A percentile compares a stretch with the other conserved stretches of the same genome.
Evolutionary conservation across 1,140 invertebrate genomes (phyloP).

Genomic region (Philopotamus ludificatus): DNA sequence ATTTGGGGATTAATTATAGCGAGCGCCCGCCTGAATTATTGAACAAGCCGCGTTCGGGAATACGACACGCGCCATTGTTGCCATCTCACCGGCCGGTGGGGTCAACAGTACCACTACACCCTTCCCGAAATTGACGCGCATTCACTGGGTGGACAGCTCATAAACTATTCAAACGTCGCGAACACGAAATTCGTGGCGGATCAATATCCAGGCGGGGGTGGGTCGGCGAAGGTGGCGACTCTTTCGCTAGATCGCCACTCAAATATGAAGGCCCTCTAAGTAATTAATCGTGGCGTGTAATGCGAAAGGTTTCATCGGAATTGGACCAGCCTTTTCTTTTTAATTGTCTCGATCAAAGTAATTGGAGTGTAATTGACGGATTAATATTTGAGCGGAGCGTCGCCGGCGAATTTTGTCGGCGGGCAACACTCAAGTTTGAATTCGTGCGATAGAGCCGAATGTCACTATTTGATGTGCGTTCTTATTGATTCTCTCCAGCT

Average conservation of each 20-base stretch:
- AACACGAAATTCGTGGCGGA: conserved; percentile 37
- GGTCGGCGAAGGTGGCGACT: neutral
- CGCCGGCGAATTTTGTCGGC: no score
- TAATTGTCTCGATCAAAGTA: no score
- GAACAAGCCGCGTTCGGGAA: neutral
- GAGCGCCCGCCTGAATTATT: neutral
- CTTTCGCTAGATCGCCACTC: conserved; percentile 9
- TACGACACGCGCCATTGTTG: neutral
- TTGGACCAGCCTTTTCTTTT: no score
- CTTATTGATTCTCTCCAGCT: no score
- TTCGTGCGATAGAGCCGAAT: no score
- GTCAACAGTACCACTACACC: conserved; percentile 28
- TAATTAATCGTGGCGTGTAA: conserved; percentile 21
- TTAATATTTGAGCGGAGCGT: no score
- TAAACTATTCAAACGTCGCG: conserved; percentile 38
- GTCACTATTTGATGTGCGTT: no score
- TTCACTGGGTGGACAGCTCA: conserved; percentile 33
- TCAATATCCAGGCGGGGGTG: conserved; percentile 23
- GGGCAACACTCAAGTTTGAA: no score
- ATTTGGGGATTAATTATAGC: neutral
- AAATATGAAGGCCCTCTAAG: conserved; percentile 16
- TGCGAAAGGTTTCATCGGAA: no score
- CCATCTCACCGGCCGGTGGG: neutral
- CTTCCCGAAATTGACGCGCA: conserved; percentile 36
- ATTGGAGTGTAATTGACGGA: no score